These are phyloP conservation scores for Mionectes olivaceus DNA, from an alignment of 2,797 vertebrate genomes.

Conservation along the genomic window DNA sequence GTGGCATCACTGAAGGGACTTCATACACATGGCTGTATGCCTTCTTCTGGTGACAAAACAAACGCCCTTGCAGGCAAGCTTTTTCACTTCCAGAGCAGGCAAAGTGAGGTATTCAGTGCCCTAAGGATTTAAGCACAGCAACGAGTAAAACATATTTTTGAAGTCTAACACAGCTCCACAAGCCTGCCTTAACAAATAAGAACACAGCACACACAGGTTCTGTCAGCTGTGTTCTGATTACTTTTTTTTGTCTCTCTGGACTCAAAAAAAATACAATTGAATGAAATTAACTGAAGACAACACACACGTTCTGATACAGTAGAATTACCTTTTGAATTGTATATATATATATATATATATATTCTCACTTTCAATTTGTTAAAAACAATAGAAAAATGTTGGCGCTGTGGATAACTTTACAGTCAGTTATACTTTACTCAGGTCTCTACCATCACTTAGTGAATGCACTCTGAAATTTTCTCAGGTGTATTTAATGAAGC, in stretches of 20 bases:
- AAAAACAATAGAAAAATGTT: background rate
- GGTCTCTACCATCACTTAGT: background rate
- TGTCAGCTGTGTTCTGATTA: background rate
- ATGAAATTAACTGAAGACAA: background rate
- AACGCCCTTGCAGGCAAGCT: background rate
- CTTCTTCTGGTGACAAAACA: background rate
- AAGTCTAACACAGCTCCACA: background rate
- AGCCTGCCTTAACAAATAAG: background rate
- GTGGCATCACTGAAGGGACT: rapidly evolving
- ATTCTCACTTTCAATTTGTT: background rate
- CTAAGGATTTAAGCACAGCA: background rate
- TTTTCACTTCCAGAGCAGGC: background rate
- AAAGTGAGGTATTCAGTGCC: background rate
- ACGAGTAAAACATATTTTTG: background rate
- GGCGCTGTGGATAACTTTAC: background rate
- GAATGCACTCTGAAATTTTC: background rate
- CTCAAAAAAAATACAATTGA: background rate
- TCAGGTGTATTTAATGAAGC: background rate
- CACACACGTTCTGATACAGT: background rate
- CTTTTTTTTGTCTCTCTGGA: background rate
- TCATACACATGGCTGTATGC: background rate
- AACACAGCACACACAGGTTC: background rate
- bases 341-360: too few relatives aligned
- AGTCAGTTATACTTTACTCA: background rate
- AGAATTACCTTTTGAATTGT: background rate